Base-by-base conservation (phyloP, 2,797 vertebrate species). In the Vespertilio murinus region DNA sequence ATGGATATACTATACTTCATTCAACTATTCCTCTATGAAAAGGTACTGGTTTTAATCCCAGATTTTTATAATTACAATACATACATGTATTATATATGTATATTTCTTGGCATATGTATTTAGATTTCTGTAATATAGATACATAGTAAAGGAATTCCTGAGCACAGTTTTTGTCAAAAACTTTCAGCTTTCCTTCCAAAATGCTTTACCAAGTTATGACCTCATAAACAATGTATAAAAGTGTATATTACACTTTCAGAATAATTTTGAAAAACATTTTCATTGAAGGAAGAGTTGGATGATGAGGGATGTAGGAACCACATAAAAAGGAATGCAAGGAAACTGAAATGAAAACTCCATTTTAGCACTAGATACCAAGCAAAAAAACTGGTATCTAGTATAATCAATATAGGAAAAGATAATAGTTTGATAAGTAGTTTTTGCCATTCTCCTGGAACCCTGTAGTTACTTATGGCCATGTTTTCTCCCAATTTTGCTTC, bases 41-140 rank as follows among this genome's bases (percentile, higher is more conserved):
- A 93, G 0, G 16, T 94, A 0, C 30, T 88, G 56, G 20, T 22
- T 65, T 92, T 83, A 45, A 89, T 95, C 18, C 30, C 14, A 78
- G 8, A 83, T 70, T 93, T 95, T 82, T 7, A 79, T 22, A 14
- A 69, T 90, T 17, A 93, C 3, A 71, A n/a, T 14, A 38, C 2
- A 1, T 79, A 42, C 42, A 23, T 71, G 6, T 22, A 56, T 65
- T 83, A 25, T 74, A 83, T 6, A 79, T 59, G 5, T 13, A 52
- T 86, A 64, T 86, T 88, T 95, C 25, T 95, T 40, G 83, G 67
- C 8, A 59, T 52, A 79, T 64, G 20, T 30, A 83, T 87, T 94
- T 91, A 13, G 12, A 93, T 82, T 83, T 95, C 23, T 73, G 4
- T 89, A 91, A 16, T 88, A 85, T 49, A 54, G 17, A 73, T 74